These are phyloP conservation scores for Pyrgilauda ruficollis DNA, from an alignment of 2,113 vertebrate genomes.

Conservation along the genomic window DNA sequence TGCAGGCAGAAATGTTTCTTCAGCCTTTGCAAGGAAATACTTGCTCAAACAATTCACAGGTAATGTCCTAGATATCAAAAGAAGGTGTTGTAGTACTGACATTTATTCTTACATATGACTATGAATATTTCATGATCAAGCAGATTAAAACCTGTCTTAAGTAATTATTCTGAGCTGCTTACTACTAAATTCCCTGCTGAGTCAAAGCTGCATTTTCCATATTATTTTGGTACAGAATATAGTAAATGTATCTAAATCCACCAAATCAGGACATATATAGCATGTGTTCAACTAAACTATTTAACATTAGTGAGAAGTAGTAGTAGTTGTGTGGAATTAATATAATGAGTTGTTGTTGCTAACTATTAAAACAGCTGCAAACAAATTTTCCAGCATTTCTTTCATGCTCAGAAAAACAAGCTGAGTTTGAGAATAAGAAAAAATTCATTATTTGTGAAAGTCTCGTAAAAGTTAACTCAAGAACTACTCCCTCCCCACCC, in stretches of 20 bases:
- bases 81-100: not conserved
- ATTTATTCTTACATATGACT: not conserved
- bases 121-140: slow-evolving; percentile 11
- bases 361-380: not conserved
- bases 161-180: not conserved
- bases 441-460: not conserved
- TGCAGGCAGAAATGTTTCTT: not conserved
- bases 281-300: not conserved
- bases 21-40: not conserved
- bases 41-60: not conserved
- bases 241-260: not conserved
- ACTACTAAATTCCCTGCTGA: not conserved
- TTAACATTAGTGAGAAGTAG: not conserved
- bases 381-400: not conserved
- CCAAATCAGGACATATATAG: not conserved
- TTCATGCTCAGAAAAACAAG: not conserved
- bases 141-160: not conserved
- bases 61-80: not conserved
- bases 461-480: not conserved
- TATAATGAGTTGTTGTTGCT: not conserved
- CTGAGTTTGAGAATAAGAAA: not conserved
- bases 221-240: not conserved
- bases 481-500: not conserved
- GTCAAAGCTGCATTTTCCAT: not conserved
- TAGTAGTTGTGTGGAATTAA: not conserved